Conservation (phyloP, 2,888 invertebrate species). For the Micropterix aruncella region DNA sequence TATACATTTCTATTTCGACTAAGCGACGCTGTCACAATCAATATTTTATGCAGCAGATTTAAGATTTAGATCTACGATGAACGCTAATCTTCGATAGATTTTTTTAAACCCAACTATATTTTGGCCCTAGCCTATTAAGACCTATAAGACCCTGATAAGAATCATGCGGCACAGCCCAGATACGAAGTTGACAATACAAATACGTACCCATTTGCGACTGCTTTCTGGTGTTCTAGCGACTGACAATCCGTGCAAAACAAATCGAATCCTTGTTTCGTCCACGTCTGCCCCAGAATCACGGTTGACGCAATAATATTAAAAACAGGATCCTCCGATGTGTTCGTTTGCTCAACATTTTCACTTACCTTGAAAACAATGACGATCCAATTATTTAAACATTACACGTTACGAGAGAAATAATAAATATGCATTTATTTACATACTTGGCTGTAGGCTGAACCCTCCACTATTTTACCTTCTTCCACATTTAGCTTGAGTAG, state of each 20-base stretch:
- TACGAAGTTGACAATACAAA: constrained; percentile 1
- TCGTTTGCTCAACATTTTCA: constrained; percentile 26
- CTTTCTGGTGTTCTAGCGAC: constrained; percentile 37
- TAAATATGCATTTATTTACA: constrained; percentile 18
- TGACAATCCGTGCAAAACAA: constrained; percentile 50
- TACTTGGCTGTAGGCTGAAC: constrained; percentile 40
- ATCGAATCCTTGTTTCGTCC: constrained; percentile 52
- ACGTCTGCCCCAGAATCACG: constrained; percentile 47
- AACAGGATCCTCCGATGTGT: constrained; percentile 49
- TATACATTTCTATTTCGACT: too few species aligned
- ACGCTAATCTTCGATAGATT: constrained; percentile 3
- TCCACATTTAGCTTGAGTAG: constrained; percentile 71
- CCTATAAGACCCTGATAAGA: not conserved
- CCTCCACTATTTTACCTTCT: constrained; percentile 60
- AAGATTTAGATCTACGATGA: not conserved
- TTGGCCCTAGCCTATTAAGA: not conserved
- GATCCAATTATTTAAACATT: too few species aligned
- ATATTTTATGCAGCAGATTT: too few species aligned
- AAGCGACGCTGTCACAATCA: too few species aligned
- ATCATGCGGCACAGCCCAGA: not conserved
- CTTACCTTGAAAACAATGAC: constrained; percentile 20
- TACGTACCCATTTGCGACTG: constrained; percentile 14
- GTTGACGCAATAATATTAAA: constrained; percentile 67
- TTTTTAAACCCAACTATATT: constrained; percentile 5
- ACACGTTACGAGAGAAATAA: too few species aligned